These are phyloP conservation scores for Morelia viridis DNA, from an alignment of 2,797 vertebrate genomes.

Conservation along the genomic window DNA sequence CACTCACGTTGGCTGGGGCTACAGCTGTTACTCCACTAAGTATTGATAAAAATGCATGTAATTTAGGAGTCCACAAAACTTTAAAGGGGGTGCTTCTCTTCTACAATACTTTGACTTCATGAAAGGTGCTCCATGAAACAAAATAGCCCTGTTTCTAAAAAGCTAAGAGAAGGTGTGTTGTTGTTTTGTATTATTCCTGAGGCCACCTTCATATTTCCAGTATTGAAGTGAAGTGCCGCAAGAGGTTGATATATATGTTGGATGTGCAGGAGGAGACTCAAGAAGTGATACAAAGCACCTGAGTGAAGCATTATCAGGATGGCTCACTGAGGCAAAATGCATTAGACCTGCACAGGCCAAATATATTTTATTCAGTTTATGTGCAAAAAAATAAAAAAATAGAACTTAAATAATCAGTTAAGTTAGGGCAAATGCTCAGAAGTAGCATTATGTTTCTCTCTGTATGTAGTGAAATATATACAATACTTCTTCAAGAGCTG, in stretches of 20 bases:
- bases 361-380: background rate
- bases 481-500: background rate
- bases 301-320: background rate
- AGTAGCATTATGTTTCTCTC: slow-evolving; percentile 10
- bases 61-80: background rate
- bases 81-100: background rate
- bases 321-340: background rate
- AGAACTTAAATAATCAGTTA: slow-evolving; percentile 3
- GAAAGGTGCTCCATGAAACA: background rate
- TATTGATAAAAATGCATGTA: background rate
- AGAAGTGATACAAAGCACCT: background rate
- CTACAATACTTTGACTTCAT: background rate
- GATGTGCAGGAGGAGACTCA: background rate
- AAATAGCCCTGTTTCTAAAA: background rate
- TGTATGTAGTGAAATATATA: background rate
- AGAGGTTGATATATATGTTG: background rate
- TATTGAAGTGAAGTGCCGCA: background rate
- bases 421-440: background rate
- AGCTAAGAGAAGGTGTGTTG: background rate
- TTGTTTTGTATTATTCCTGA: background rate
- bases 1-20: background rate
- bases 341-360: background rate
- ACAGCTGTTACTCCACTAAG: background rate
- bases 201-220: background rate
- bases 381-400: background rate